Evolutionary conservation across 2,797 vertebrate species (phyloP).

Genomic region (Okamejei kenojei): DNA sequence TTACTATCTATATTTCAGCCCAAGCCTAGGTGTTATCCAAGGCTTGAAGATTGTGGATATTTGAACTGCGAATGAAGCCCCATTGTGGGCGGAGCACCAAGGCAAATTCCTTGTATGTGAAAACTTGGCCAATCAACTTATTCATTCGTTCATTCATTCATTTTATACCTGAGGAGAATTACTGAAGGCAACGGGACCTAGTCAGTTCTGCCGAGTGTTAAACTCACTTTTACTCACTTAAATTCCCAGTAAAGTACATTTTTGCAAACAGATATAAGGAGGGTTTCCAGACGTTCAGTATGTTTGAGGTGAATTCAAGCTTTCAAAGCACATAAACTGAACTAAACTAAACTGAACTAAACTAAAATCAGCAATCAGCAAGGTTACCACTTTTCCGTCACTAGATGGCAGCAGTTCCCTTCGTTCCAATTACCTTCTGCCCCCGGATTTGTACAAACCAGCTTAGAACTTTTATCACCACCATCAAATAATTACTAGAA

Average conservation of each 20-base stretch:
- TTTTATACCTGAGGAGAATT: neutral
- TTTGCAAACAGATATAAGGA: neutral
- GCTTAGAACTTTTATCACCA: too few species aligned
- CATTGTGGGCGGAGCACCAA: too few species aligned
- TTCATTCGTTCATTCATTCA: too few species aligned
- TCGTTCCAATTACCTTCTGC: neutral
- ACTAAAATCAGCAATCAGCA: neutral
- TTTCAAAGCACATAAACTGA: neutral
- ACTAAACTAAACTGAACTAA: too few species aligned
- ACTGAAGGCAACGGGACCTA: neutral
- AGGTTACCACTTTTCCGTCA: neutral
- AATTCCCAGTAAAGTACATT: neutral
- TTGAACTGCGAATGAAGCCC: too few species aligned
- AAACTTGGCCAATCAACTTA: too few species aligned
- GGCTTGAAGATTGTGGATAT: neutral
- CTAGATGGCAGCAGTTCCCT: constrained; percentile 32
- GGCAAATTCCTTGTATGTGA: too few species aligned
- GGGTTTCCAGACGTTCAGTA: neutral
- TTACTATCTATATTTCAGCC: neutral
- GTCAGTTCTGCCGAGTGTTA: neutral
- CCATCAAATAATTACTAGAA: neutral
- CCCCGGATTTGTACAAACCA: neutral
- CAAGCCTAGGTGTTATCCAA: neutral
- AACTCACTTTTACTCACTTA: neutral
- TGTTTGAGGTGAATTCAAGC: neutral